A percentile compares a stretch with the other conserved stretches of the same genome.
Conservation (phyloP, 1,140 invertebrate genomes). For the Thaumatotibia leucotreta region DNA sequence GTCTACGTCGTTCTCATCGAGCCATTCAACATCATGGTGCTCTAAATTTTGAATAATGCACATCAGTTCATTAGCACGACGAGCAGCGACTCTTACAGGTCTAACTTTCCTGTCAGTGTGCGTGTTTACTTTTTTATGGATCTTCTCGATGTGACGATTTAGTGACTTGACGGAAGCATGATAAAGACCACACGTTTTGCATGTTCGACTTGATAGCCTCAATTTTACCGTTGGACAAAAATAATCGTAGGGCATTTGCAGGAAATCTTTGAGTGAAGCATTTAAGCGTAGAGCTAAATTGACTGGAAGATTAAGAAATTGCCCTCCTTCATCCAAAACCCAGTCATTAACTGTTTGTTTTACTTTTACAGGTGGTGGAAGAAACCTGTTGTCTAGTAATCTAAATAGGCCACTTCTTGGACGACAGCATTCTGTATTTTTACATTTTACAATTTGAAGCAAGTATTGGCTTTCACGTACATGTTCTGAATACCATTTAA, state of each 20-base stretch:
- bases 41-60: constrained; percentile 43
- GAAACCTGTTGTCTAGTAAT: constrained; percentile 18
- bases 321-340: neutral
- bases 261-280: constrained; percentile 9
- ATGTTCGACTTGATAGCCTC: too few species aligned
- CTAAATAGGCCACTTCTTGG: constrained; percentile 17
- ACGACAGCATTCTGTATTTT: neutral
- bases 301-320: constrained; percentile 20
- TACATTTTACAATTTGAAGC: neutral
- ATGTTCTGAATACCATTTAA: constrained; percentile 18
- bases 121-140: constrained; percentile 37
- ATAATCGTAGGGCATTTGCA: constrained; percentile 15
- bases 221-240: constrained; percentile 22
- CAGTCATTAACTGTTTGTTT: neutral
- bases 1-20: constrained; percentile 31
- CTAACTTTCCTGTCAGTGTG: constrained; percentile 28
- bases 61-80: constrained; percentile 35
- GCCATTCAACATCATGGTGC: constrained; percentile 36
- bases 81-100: constrained; percentile 35
- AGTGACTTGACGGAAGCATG: constrained; percentile 3
- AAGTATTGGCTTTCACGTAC: constrained; percentile 8
- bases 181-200: too few species aligned
- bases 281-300: constrained; percentile 21
- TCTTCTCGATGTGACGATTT: constrained; percentile 28
- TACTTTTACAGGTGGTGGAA: constrained; percentile 18